Percentiles rank a stretch among this genome's conserved stretches.
Conservation (phyloP, 2,113 vertebrate genomes). For the Upupa epops region DNA sequence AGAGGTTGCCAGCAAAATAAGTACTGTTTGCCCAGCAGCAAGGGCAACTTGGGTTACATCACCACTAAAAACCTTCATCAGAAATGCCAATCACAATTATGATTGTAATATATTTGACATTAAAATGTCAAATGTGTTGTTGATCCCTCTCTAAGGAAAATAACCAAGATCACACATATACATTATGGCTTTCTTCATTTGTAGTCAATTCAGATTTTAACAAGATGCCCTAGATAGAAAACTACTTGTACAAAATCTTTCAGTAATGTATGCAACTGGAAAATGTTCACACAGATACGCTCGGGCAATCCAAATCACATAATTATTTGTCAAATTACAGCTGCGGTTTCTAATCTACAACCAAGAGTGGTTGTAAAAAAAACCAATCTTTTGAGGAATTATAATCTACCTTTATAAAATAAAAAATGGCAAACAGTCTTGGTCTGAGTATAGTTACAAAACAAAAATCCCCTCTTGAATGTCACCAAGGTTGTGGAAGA, state of each 20-base stretch:
- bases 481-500: constrained; percentile 46
- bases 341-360: not conserved
- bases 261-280: not conserved
- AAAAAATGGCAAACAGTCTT: not conserved
- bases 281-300: not conserved
- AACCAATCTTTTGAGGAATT: not conserved
- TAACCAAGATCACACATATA: not conserved
- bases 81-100: constrained; percentile 45
- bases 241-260: not conserved
- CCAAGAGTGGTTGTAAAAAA: not conserved
- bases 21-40: constrained; percentile 21
- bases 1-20: not conserved
- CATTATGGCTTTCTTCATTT: not conserved
- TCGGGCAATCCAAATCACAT: not conserved
- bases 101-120: not conserved
- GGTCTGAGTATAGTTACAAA: constrained; percentile 27
- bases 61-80: not conserved
- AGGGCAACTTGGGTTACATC: not conserved
- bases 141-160: not conserved
- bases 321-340: not conserved
- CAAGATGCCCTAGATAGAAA: not conserved
- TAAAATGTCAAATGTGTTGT: not conserved
- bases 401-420: not conserved
- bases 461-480: not conserved
- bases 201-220: not conserved